Base-by-base conservation (phyloP, 2,888 invertebrate genomes). In the Stenchaetothrips biformis region DNA sequence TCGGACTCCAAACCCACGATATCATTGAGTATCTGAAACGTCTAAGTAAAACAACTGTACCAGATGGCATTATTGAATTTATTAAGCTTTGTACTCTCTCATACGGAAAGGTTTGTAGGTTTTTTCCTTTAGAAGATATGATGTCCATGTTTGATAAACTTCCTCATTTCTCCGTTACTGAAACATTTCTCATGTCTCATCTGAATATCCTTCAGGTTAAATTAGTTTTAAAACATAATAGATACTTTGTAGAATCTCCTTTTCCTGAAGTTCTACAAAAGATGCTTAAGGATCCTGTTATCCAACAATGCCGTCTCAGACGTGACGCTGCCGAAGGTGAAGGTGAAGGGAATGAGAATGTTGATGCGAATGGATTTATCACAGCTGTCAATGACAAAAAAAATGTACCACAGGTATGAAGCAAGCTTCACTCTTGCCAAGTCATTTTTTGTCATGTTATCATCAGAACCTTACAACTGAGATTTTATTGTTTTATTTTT, bases 221-320 rank as follows among this genome's bases (percentile, higher is more conserved):
- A 87, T 90, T 99, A 80, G 98, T 99, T 0, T 88, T 99, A 81
- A 99, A 99, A 87, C 98, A 98, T 86, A 99, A 99, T 87, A 91
- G 92, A 82, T 98, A 98, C 87, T 95, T 97, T 85, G 95, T 98
- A 47, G 98, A 98, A 87, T 97, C 97, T 84, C 95, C 94, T 79
- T 93, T 93, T 87, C 97, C 98, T 0, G 98, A 99, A 84, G 95
- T 98, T 11, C 89, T 99, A n/a, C 99, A 99, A 87, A 96, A 95
- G 85, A 88, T 99, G 78, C 88, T 99, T 3, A 96, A 96, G 85
- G 98, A 99, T 88, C 95, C 96, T 0, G 93, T 96, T 0, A 94
- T 99, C 83, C 98, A 98, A 87, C 94, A 96, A 83, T 98, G 98
- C 86, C 91, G 98, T 80, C 88, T 97, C 81, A 90, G 95, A 79